Evolutionary conservation across 2,797 vertebrate species (phyloP).

Genomic region (Crocodylus rhombifer): DNA sequence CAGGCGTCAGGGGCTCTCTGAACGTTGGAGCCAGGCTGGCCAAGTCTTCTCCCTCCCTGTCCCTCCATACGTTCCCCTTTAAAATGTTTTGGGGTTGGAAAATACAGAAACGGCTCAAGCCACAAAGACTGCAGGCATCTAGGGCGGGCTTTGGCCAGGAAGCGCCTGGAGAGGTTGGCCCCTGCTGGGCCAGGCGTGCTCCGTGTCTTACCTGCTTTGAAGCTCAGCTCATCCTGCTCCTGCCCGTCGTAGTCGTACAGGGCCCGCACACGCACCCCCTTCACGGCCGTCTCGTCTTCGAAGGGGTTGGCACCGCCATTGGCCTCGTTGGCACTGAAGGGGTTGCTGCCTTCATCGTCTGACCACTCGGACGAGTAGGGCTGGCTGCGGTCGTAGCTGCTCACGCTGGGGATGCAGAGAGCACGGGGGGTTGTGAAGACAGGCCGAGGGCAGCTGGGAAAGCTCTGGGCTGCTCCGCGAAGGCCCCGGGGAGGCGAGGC

Average conservation of each 20-base stretch:
- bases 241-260: conserved; percentile 98
- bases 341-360: conserved; percentile 91
- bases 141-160: accelerated
- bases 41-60: not conserved
- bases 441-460: not conserved
- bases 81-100: not conserved
- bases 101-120: not conserved
- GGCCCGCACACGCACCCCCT: conserved; percentile 91
- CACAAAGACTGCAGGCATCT: not conserved
- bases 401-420: conserved; percentile 84
- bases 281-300: conserved; percentile 87
- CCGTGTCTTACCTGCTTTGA: conserved; percentile 90
- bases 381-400: conserved; percentile 96
- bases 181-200: accelerated
- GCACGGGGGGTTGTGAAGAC: not conserved
- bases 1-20: not conserved
- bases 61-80: not conserved
- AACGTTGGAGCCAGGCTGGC: not conserved
- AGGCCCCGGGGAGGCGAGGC: too few relatives aligned
- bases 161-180: accelerated
- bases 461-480: too few relatives aligned
- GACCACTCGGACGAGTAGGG: conserved; percentile 95
- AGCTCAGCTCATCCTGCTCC: conserved; percentile 97
- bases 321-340: conserved; percentile 89
- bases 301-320: conserved; percentile 92